These are phyloP conservation scores for Manacus vitellinus DNA, from an alignment of 2,113 vertebrate genomes.

Conservation along the genomic window DNA sequence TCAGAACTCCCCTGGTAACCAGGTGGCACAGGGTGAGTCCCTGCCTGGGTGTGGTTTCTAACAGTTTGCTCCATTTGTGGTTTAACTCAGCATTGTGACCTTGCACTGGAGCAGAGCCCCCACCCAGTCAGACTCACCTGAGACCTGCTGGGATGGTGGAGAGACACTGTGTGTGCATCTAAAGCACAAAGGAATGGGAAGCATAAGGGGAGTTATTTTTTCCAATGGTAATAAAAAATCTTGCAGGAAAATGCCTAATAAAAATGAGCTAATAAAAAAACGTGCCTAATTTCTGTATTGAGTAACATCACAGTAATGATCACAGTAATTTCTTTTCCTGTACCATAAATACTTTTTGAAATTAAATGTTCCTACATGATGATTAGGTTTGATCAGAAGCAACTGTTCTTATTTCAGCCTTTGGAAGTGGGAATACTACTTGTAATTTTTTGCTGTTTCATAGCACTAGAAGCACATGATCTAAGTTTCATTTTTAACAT, in stretches of 20 bases:
- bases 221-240: not conserved
- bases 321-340: not conserved
- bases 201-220: not conserved
- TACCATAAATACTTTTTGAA: not conserved
- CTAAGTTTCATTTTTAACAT: not conserved
- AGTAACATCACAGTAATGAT: conserved; percentile 29
- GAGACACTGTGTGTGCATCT: not conserved
- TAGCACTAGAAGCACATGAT: not conserved
- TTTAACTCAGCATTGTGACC: not conserved
- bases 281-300: not conserved
- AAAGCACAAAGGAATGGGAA: not conserved
- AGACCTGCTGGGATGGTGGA: not conserved
- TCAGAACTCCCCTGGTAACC: not conserved
- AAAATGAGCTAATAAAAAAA: conserved; percentile 44
- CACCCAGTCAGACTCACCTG: no score
- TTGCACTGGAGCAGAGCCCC: not conserved
- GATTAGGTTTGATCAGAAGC: conserved; percentile 9
- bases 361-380: conserved; percentile 34
- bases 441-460: not conserved
- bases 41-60: not conserved
- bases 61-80: not conserved
- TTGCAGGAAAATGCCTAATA: conserved; percentile 3
- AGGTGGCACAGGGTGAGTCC: not conserved
- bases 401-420: not conserved
- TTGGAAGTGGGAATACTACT: not conserved